These are phyloP conservation scores for Phasianus colchicus DNA, from an alignment of 2,113 vertebrate genomes.

Conservation along the genomic window DNA sequence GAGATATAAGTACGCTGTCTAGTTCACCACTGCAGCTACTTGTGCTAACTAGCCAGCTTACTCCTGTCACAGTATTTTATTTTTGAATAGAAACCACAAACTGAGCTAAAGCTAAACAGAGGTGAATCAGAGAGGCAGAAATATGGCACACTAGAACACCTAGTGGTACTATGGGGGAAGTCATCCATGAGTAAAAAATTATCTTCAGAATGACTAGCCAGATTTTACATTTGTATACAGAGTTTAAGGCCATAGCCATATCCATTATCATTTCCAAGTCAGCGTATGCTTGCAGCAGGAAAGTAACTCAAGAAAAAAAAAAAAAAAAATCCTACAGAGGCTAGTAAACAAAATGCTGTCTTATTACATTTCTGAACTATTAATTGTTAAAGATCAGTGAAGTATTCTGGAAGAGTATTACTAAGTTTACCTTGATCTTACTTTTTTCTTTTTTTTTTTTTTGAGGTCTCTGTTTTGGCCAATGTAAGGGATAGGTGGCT, in stretches of 20 bases:
- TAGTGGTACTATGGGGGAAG: neutral
- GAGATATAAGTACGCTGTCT: neutral
- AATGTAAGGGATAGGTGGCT: neutral
- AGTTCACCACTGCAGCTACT: neutral
- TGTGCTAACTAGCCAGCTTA: neutral
- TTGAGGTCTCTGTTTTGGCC: neutral
- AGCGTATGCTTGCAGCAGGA: neutral
- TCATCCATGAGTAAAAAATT: neutral
- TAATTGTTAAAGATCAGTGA: neutral
- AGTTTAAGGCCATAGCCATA: neutral
- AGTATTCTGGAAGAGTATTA: neutral
- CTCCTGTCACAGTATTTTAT: neutral
- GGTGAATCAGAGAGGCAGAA: neutral
- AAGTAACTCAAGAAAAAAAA: neutral
- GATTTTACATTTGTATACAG: neutral
- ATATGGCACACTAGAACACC: neutral
- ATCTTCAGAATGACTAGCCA: neutral
- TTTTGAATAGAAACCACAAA: neutral
- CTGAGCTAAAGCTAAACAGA: neutral
- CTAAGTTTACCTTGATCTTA: neutral
- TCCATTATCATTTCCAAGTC: neutral
- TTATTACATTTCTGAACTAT: neutral
- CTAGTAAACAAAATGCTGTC: neutral
- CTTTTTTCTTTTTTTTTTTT: neutral
- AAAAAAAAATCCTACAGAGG: neutral